phyloP scores from a whole-genome alignment of 2,888 invertebrate species.

The Unio delphinus region DNA sequence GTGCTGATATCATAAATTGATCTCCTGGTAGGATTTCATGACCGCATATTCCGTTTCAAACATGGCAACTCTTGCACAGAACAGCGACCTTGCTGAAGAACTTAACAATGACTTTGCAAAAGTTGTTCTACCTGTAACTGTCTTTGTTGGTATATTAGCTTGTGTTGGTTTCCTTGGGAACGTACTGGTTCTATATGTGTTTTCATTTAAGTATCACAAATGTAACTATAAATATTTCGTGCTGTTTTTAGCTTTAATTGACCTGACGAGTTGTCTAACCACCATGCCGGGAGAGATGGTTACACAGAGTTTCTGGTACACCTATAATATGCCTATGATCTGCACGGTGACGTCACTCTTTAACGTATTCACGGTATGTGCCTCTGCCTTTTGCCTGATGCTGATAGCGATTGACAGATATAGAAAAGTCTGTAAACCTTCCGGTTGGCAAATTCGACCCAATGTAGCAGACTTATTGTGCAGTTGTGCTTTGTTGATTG shows the following conservation, averaged over 20 bases:
- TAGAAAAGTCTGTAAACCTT: slow-evolving; percentile 17
- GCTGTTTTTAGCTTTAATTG: slow-evolving; percentile 24
- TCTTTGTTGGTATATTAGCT: slow-evolving; percentile 21
- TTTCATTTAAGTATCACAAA: slow-evolving; percentile 17
- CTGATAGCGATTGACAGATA: slow-evolving; percentile 21
- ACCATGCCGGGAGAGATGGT: slow-evolving; percentile 31
- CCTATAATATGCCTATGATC: slow-evolving; percentile 13
- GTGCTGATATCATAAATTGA: too few species aligned
- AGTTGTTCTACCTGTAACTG: slow-evolving; percentile 16
- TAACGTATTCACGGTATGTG: slow-evolving; percentile 14
- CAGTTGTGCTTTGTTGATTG: slow-evolving; percentile 3
- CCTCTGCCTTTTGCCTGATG: slow-evolving; percentile 12
- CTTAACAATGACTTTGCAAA: slow-evolving; percentile 16
- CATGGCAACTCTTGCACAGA: background rate
- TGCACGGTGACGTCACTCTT: slow-evolving; percentile 22
- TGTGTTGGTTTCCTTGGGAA: slow-evolving; percentile 28
- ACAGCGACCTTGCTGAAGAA: background rate
- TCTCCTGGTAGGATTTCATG: too few species aligned
- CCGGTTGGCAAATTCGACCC: slow-evolving; percentile 16
- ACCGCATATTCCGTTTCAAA: too few species aligned
- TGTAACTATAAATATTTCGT: slow-evolving; percentile 34
- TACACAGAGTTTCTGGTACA: slow-evolving; percentile 29
- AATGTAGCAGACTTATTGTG: slow-evolving; percentile 11
- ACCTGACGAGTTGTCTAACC: slow-evolving; percentile 22
- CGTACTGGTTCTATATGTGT: slow-evolving; percentile 24